Evolutionary conservation across 37 sponge, comb jelly and placozoan genomes (phyloP).

Genomic region (Oscarella lobularis): DNA sequence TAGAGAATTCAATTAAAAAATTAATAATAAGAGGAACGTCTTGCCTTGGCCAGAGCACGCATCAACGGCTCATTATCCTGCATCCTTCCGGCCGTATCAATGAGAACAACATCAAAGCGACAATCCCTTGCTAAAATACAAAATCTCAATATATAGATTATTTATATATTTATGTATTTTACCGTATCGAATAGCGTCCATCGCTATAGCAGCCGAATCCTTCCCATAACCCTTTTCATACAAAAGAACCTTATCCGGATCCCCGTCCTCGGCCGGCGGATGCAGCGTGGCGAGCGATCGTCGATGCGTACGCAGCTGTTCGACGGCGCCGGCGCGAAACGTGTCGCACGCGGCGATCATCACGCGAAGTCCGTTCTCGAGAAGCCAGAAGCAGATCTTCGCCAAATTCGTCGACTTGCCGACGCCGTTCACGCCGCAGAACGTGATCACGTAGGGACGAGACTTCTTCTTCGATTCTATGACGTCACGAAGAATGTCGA

Average conservation of each 20-base stretch:
- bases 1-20: conserved; percentile 1
- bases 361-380: conserved; percentile 77
- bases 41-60: conserved; percentile 86
- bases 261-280: conserved; percentile 39
- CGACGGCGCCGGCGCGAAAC: conserved; percentile 91
- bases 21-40: background rate
- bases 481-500: conserved; percentile 70
- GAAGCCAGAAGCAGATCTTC: conserved; percentile 86
- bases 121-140: conserved; percentile 61
- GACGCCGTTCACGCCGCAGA: conserved; percentile 98
- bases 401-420: conserved; percentile 94
- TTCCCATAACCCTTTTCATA: conserved; percentile 72
- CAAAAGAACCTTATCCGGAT: conserved; percentile 37
- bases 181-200: conserved; percentile 57
- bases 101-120: conserved; percentile 76
- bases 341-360: conserved; percentile 92
- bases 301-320: conserved; percentile 86
- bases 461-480: conserved; percentile 27
- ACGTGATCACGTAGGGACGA: conserved; percentile 78
- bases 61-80: conserved; percentile 97
- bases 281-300: conserved; percentile 51
- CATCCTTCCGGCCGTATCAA: conserved; percentile 95
- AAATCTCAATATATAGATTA: background rate
- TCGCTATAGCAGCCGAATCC: conserved; percentile 75
- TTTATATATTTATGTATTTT: conserved; percentile 20